Conservation (phyloP, 2,888 invertebrate genomes). For the Acanthacorydalis orientalis region DNA sequence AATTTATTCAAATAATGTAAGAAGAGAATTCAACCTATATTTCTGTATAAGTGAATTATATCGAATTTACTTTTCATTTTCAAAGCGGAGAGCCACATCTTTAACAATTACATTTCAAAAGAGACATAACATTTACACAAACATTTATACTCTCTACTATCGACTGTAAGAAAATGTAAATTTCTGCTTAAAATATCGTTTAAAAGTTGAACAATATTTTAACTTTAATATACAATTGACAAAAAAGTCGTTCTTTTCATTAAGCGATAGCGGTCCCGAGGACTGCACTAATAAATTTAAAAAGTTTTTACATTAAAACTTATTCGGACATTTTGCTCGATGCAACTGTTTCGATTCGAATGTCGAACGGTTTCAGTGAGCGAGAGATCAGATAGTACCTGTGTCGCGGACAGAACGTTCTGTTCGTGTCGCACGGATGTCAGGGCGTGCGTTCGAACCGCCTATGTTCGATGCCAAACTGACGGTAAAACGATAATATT, state of each 20-base stretch:
- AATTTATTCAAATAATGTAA: too few relatives aligned
- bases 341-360: too few relatives aligned
- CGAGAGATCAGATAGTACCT: too few relatives aligned
- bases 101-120: neutral
- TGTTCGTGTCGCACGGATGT: too few relatives aligned
- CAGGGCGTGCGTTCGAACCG: too few relatives aligned
- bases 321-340: neutral
- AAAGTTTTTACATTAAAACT: constrained; percentile 4
- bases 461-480: too few relatives aligned
- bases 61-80: neutral
- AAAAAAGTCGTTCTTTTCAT: neutral
- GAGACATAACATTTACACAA: neutral
- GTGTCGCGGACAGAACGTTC: too few relatives aligned
- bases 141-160: neutral
- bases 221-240: neutral
- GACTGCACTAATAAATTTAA: constrained; percentile 3
- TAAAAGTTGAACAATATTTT: constrained; percentile 1
- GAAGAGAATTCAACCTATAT: too few relatives aligned
- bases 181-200: neutral
- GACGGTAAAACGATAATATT: too few relatives aligned
- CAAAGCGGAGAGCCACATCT: neutral
- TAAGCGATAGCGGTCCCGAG: neutral
- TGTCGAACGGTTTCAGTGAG: too few relatives aligned
- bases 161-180: neutral
- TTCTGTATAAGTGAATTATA: neutral